Base-by-base conservation (phyloP, 2,113 vertebrate species). In the Plotosus lineatus region DNA sequence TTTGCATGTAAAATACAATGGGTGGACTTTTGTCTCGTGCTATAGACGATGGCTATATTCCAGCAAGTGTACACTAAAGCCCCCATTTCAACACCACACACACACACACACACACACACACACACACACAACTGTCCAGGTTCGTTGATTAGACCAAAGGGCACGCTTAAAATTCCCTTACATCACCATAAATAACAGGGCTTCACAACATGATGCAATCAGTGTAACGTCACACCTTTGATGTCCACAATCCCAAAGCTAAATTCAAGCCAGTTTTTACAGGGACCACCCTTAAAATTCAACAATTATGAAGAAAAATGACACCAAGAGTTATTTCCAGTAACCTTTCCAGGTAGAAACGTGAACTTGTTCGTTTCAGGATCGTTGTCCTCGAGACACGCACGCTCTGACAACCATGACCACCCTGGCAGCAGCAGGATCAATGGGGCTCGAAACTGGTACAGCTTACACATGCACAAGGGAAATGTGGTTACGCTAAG, bases 251-350 rank as follows among this genome's bases (percentile, higher is more conserved):
- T 36, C 80, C 7, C 4, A 42, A 21, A 61, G 48, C 11, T 66
- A 14, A 55, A n/a, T 33, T 71, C 40, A 58, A 58, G 50, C 44
- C 40, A 56, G 46, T 40, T 74, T 61, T 74, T 75, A 74, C 5
- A 21, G 31, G 28, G 36, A 65, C 46, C 46, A 44, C 19, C 26
- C 51, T 63, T 72, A 26, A 31, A 50, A 75, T 46, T 0, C 6
- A 10, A 40, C 58, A 31, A 33, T 38, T 21, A 42, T 12, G 23
- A 83, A 28, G 50, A 78, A 80, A 61, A 53, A 85, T 91, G 84
- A 91, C 87, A 88, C 90, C 88, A 91, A 66, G 65, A 77, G 63
- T 51, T 86, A 85, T 78, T 88, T 88, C 85, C 86, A 83, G 71
- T 90, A 88, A 91, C 84, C 82, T 92, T 87, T 90, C 88, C 83